Evolutionary conservation across 2,888 invertebrate species (phyloP), one percentile per base, ranked within the genome.

Genomic region (Yponomeuta sedellus): DNA sequence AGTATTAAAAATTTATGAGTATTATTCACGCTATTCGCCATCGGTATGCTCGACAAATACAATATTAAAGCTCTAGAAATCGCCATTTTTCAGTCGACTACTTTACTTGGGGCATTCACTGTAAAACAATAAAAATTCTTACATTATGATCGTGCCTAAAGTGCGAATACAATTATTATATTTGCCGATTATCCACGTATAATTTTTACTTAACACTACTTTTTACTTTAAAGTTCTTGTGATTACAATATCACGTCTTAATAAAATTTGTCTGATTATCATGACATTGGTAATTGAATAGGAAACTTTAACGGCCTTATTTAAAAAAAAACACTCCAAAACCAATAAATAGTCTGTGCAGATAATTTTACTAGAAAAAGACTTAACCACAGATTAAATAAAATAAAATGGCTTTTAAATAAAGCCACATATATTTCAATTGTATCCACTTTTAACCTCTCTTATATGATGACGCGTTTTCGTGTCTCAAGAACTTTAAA

Each of bases 81-180:
- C 34, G 12, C 12, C 44, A 12, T 52, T 52, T 52, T 52, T 52
- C 12, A 52, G 44, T 52, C 2, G 16, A 16, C 5, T 6, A 52
- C 16, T 22, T 59, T n/a, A n/a, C n/a, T n/a, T 59, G 59, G 59
- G 59, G 59, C 59, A 58, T 58, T 58, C 58, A 59, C n/a, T 59
- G 59, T 59, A 20, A 59, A 52, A 44, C 16, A 44, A 52, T 16
- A 5, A 52, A 12, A 12, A 12, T 2, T 52, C 44, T 52, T 52
- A 52, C 44, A 16, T 52, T 3, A 52, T 52, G 44, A 52, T 52
- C 44, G 44, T 52, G 44, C 44, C 16, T 52, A 52, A 16, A 16
- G 44, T 52, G 44, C 44, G 44, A 52, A 5, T 52, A 16, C 16
- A 16, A 52, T 12, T 16, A 16, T 52, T 16, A 16, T 52, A 52